Percentiles rank a stretch among this genome's conserved stretches.
Evolutionary conservation across 2,113 vertebrate species (phyloP).

Genomic region (Oplegnathus fasciatus): DNA sequence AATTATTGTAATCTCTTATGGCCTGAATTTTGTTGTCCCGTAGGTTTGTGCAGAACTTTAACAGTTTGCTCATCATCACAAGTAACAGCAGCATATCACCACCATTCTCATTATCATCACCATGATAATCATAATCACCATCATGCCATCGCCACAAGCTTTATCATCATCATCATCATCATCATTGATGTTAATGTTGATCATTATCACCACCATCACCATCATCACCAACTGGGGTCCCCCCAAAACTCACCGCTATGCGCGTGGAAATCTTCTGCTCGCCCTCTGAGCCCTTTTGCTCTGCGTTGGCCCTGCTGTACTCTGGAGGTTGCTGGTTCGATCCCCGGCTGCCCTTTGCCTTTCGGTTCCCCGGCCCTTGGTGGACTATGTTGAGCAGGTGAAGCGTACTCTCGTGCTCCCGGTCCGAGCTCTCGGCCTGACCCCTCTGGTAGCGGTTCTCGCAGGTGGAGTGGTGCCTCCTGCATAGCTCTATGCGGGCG

Average conservation of each 20-base stretch:
- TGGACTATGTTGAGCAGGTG: slow-evolving; percentile 94
- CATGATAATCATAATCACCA: not conserved
- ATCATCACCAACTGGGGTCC: not conserved
- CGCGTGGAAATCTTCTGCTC: slow-evolving; percentile 90
- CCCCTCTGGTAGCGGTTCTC: slow-evolving; percentile 93
- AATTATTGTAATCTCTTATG: not conserved
- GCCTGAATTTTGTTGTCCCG: not conserved
- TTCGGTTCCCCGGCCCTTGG: slow-evolving; percentile 89
- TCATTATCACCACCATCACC: not conserved
- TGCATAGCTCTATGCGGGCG: slow-evolving; percentile 93
- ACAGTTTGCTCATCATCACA: not conserved
- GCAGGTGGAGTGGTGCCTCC: slow-evolving; percentile 95
- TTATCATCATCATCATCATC: not conserved
- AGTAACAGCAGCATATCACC: not conserved
- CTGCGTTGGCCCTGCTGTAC: slow-evolving; percentile 85
- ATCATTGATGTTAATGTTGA: too few species aligned
- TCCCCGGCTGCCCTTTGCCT: slow-evolving; percentile 86
- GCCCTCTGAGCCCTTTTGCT: slow-evolving; percentile 82
- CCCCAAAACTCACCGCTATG: slow-evolving; percentile 90
- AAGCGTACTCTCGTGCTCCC: slow-evolving; percentile 92
- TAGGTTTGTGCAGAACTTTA: not conserved
- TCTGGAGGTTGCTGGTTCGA: slow-evolving; percentile 82
- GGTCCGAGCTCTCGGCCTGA: slow-evolving; percentile 90
- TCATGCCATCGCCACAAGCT: not conserved
- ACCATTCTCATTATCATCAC: not conserved